phyloP scores from a whole-genome alignment of 92 coral and sea anemone genomes.

The Phenganax stokvisi region DNA sequence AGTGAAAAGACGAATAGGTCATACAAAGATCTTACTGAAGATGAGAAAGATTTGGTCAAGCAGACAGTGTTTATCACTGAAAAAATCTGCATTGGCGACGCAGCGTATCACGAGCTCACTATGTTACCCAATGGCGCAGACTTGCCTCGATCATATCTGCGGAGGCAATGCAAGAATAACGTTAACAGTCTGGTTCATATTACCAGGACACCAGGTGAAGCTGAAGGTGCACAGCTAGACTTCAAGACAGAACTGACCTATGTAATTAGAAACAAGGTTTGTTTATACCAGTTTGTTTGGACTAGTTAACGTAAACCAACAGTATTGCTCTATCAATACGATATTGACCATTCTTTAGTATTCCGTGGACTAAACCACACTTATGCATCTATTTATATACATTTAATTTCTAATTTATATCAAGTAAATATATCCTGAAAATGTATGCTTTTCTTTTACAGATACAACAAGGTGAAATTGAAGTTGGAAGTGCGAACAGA shows the following conservation, averaged over 20 bases:
- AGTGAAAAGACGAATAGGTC: neutral
- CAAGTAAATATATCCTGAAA: too few species aligned
- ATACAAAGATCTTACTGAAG: conserved; percentile 1
- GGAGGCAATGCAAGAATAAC: neutral
- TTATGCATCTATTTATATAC: too few species aligned
- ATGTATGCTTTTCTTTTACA: neutral
- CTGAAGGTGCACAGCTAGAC: conserved; percentile 2
- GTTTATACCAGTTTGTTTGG: too few species aligned
- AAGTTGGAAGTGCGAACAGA: neutral
- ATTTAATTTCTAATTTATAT: too few species aligned
- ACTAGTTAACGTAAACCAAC: too few species aligned
- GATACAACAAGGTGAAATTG: neutral
- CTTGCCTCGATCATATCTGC: neutral
- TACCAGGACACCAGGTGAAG: neutral
- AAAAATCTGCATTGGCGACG: neutral
- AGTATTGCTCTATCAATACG: too few species aligned
- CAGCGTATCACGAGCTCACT: neutral
- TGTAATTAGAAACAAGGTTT: neutral
- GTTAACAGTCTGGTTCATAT: neutral
- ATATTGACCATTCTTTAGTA: too few species aligned
- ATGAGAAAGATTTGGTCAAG: neutral
- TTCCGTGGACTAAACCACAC: too few species aligned
- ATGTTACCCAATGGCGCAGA: neutral
- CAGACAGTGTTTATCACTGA: neutral
- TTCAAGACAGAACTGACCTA: neutral